These are phyloP conservation scores for Monoplex corrugatus DNA, from an alignment of 2,888 invertebrate genomes.

Conservation along the genomic window DNA sequence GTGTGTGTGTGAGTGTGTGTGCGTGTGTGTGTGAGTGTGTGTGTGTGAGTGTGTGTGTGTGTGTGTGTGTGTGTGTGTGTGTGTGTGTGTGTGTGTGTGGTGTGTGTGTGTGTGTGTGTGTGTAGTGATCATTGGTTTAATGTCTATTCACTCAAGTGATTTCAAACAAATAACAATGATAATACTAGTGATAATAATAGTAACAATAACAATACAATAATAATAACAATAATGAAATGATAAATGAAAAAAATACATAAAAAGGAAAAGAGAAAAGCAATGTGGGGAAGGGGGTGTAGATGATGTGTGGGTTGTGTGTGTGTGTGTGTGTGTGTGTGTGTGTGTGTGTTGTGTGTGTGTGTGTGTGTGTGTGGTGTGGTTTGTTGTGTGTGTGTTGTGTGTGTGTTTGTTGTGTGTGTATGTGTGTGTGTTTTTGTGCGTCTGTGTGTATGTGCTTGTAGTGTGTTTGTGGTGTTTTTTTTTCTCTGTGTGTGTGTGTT, in stretches of 20 bases:
- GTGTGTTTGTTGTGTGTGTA: not conserved
- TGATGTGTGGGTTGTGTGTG: not conserved
- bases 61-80: constrained; percentile 9
- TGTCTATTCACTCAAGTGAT: too few species aligned
- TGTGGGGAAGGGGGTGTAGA: too few species aligned
- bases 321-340: constrained; percentile 18
- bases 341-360: constrained; percentile 4
- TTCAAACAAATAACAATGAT: too few species aligned
- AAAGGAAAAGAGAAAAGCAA: too few species aligned
- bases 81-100: not conserved
- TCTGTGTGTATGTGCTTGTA: not conserved
- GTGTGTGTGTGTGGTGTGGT: constrained; percentile 23
- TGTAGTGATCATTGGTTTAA: too few species aligned
- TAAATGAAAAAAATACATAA: too few species aligned
- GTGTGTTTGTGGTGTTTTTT: not conserved
- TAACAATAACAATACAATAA: too few species aligned
- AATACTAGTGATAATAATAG: too few species aligned
- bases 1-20: constrained; percentile 22
- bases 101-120: not conserved
- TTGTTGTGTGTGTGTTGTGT: constrained; percentile 7
- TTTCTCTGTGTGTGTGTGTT: not conserved
- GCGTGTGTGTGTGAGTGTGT: constrained; percentile 6
- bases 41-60: constrained; percentile 25
- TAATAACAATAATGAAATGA: too few species aligned
- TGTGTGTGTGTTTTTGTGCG: not conserved